Evolutionary conservation across 92 coral and sea anemone genomes (phyloP), one percentile per base, ranked within the genome.

Genomic region (Actinernus sp.): DNA sequence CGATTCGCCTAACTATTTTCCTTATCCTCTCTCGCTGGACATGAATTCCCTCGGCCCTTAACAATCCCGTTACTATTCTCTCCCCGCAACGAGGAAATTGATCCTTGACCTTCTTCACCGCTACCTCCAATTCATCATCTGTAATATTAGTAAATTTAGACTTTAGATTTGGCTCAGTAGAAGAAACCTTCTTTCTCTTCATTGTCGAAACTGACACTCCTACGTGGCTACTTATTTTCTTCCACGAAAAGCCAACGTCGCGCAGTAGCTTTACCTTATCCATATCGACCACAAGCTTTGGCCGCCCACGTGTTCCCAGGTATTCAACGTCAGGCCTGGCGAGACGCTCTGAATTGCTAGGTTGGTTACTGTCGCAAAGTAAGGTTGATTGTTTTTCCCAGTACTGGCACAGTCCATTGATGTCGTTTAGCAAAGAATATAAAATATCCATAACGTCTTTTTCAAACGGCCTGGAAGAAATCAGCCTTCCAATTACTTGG

Each of bases 31-130:
- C 55, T 2, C 51, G 47, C 36, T 52, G 63, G 26, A 67, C 52
- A 6, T 50, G 11, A 24, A 67, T 52, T 21, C 52, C 53, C 34
- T 53, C 61, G 19, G 63, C 63, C 39, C 3, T 52, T 7, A 67
- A 58, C 47, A 49, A 49, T 16, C 74, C 74, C 11, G 38, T 45
- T 7, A 37, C 24, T 36, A 67, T 67, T 31, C 38, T 48, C 23
- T 65, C 61, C 3, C 73, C 61, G 5, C 58, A 54, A 34, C 53
- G 50, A 25, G 73, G 73, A 21, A 36, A 36, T 1, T 49, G 33
- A 21, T 29, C 31, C 20, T 65, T 65, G 2, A 64, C 26, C 17
- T 52, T 34, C 24, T 58, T 11, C 3, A 68, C 4, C n/a, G 51
- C 64, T 38, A 22, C 38, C 41, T 69, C 19, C 59, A 69, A 29